Base-by-base conservation (phyloP, 2,113 vertebrate species). In the Mohoua ochrocephala region DNA sequence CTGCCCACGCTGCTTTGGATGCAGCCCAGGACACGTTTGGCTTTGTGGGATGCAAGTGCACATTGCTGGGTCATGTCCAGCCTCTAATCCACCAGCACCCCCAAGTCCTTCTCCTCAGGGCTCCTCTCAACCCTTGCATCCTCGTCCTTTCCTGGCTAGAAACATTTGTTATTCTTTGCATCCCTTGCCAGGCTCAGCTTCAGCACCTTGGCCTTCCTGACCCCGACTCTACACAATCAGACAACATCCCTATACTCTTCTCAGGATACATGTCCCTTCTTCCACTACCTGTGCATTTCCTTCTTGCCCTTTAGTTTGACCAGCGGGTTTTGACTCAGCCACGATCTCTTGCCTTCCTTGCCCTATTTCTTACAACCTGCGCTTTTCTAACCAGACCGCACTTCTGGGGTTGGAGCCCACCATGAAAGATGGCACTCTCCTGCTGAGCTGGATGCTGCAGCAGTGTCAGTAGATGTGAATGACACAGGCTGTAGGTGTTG, bases 11-110 rank as follows among this genome's bases (percentile, higher is more conserved):
- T 14, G 13, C 26, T 76, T 31, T 35, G 27, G 41, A 68, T 35
- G 9, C 13, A 60, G n/a, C 2, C 20, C 39, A 75, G 28, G 39
- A 60, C 14, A 31, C 0, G 0, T 16, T 47, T 61, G 30, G 24
- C 45, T 61, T 69, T 61, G 21, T 49, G 47, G 63, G 31, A 53
- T 49, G 11, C 17, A 31, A 35, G 9, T 13, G 21, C 21, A 31
- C 31, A 15, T 33, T 27, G 17, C 18, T 60, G 49, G 13, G 41
- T 49, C 26, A 20, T 23, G 4, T 49, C 15, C 26, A 54, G n/a
- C 14, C 15, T 54, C 22, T 69, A 47, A 83, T 26, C 14, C 16
- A 68, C 24, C 11, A 60, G 7, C 22, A 57, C 4, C 20, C 12
- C 1, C 3, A 67, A 33, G 30, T 54, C 12, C 28, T 60, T 59